Evolutionary conservation across 2,113 vertebrate genomes (phyloP), one percentile per base, ranked within the genome.

Genomic region (Crotophaga sulcirostris): DNA sequence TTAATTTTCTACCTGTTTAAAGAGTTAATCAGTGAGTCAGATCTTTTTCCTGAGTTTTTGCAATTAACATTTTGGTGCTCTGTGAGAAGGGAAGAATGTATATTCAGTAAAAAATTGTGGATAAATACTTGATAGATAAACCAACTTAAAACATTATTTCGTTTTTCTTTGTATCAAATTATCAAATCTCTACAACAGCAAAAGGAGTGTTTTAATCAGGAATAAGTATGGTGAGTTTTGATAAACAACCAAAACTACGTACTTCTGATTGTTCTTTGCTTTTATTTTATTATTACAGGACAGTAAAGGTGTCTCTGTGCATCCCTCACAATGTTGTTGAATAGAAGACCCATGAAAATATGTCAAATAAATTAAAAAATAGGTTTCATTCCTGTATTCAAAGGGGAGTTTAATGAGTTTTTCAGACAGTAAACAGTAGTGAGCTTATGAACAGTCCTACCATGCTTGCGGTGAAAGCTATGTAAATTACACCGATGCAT

Each of bases 401-500:
- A 95, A 97, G 75, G 90, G 90, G 47, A 96, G 16, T 75, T 87
- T 96, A 97, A 97, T 97, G 97, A 97, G 90, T 92, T 98, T 97
- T 97, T 89, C 95, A 90, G 87, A 78, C 47, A 92, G 93, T 90
- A 95, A 97, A 97, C 85, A 94, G 90, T 95, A 93, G 97, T 98
- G 96, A 97, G 69, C 97, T 97, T 98, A 96, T 42, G 60, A 96
- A 90, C 26, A 36, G 56, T 84, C 54, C 92, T 97, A 54, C 90
- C 87, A 52, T 94, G 93, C 88, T 96, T 96, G 93, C 93, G 90
- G 95, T 96, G 96, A 97, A 97, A 93, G 52, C 91, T 97, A 58
- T 98, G 97, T 96, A 98, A 98, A 98, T 98, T 96, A 90, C 94
- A 84, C 66, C 91, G 70, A 97, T 98, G 96, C 98, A 98, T 98